A percentile compares a stretch with the other conserved stretches of the same genome.
Evolutionary conservation across 2,113 vertebrate genomes (phyloP).

Genomic region (Podilymbus podiceps): DNA sequence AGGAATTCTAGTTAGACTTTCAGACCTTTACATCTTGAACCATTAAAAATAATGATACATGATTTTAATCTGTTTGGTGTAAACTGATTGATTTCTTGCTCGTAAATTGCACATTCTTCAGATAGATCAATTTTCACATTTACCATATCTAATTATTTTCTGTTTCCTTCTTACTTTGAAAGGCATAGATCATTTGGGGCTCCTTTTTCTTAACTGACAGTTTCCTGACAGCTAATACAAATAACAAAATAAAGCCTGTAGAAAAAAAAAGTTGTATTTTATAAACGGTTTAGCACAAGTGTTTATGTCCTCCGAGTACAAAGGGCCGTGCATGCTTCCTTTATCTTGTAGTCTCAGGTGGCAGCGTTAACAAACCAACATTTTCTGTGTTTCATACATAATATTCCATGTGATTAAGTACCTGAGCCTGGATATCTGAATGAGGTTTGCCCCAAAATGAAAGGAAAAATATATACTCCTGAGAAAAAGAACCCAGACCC

Average conservation of each 20-base stretch:
- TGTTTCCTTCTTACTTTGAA: conserved; percentile 54
- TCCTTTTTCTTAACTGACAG: conserved; percentile 26
- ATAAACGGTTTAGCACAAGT: conserved; percentile 31
- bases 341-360: conserved; percentile 33
- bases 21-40: conserved; percentile 54
- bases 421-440: background rate
- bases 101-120: conserved; percentile 66
- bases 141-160: conserved; percentile 72
- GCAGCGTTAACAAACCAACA: conserved; percentile 4
- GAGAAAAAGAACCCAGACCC: background rate
- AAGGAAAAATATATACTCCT: background rate
- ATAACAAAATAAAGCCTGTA: conserved; percentile 41
- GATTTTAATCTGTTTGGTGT: conserved; percentile 71
- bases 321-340: conserved; percentile 4
- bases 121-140: conserved; percentile 71
- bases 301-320: conserved; percentile 22
- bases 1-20: conserved; percentile 66
- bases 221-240: conserved; percentile 47
- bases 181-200: conserved; percentile 9
- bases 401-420: conserved; percentile 33
- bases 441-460: conserved; percentile 27
- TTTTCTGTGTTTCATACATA: conserved; percentile 58
- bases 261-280: conserved; percentile 44
- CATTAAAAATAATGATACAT: conserved; percentile 73
- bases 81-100: conserved; percentile 71